These are phyloP conservation scores for Microtus pennsylvanicus DNA, from an alignment of 2,113 vertebrate genomes.

Conservation along the genomic window DNA sequence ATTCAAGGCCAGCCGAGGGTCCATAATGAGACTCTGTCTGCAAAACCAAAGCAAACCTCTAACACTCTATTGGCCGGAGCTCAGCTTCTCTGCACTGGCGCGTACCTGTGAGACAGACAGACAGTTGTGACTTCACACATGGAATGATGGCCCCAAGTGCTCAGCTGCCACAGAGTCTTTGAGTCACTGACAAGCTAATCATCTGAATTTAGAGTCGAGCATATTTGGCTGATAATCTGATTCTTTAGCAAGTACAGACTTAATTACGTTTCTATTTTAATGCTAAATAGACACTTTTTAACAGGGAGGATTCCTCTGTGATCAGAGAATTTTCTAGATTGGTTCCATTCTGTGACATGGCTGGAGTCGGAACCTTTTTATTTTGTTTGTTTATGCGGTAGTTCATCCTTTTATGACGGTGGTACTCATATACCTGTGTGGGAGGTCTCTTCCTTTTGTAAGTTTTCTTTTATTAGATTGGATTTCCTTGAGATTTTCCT, in stretches of 20 bases:
- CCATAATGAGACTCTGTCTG: not conserved
- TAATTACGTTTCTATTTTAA: constrained; percentile 63
- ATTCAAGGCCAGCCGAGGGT: not conserved
- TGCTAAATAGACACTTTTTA: not conserved
- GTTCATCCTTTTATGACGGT: not conserved
- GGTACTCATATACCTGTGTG: not conserved
- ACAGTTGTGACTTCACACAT: not conserved
- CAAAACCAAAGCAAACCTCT: not conserved
- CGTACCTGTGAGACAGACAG: constrained; percentile 3
- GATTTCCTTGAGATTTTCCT: not conserved
- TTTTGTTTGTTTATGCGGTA: not conserved
- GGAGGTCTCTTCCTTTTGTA: not conserved
- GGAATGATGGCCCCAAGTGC: not conserved
- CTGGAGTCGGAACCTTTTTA: not conserved
- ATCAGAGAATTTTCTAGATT: constrained; percentile 32
- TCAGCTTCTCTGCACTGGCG: not conserved
- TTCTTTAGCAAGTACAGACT: constrained; percentile 42
- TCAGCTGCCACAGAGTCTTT: constrained; percentile 1
- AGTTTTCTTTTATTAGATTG: constrained; percentile 33
- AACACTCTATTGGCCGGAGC: not conserved
- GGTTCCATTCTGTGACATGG: not conserved
- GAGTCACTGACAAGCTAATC: constrained; percentile 17
- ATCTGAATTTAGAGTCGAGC: not conserved
- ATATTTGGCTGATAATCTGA: constrained; percentile 46
- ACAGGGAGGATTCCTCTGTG: not conserved